phyloP scores from a whole-genome alignment of 2,888 invertebrate genomes.

The Plutella xylostella region DNA sequence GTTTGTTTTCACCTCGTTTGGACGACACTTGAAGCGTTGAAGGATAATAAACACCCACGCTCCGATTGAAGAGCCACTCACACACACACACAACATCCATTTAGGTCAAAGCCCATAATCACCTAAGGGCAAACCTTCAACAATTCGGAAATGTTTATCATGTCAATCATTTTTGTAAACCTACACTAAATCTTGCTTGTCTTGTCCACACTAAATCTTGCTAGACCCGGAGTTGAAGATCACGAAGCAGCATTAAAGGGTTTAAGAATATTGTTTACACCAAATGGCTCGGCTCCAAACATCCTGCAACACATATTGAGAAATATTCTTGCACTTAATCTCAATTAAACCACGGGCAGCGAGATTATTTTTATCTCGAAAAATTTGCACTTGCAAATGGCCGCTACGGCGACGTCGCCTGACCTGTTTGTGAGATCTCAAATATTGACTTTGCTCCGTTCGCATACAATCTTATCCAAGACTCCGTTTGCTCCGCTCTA shows the following conservation, averaged over 20 bases:
- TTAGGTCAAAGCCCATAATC: no score
- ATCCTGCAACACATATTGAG: no score
- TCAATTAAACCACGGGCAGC: not conserved
- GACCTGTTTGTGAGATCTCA: constrained; percentile 57
- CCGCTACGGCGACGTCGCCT: constrained; percentile 44
- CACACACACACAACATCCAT: no score
- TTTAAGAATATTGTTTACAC: no score
- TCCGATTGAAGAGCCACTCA: not conserved
- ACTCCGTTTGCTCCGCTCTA: constrained; percentile 48
- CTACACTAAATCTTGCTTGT: no score
- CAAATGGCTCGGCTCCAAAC: no score
- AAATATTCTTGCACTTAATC: constrained; percentile 2
- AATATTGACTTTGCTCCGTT: constrained; percentile 45
- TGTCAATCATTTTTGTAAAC: no score
- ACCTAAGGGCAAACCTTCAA: no score
- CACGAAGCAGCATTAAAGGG: no score
- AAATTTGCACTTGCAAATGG: constrained; percentile 64
- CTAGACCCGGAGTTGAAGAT: no score
- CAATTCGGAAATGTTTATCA: no score
- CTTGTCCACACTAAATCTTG: no score
- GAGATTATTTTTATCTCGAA: constrained; percentile 47
- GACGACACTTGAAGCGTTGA: constrained; percentile 42
- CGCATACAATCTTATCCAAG: constrained; percentile 58
- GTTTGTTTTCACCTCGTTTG: constrained; percentile 41
- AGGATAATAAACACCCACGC: constrained; percentile 24